Evolutionary conservation across 2,888 invertebrate genomes (phyloP).

Genomic region (Sarcophaga carnaria): DNA sequence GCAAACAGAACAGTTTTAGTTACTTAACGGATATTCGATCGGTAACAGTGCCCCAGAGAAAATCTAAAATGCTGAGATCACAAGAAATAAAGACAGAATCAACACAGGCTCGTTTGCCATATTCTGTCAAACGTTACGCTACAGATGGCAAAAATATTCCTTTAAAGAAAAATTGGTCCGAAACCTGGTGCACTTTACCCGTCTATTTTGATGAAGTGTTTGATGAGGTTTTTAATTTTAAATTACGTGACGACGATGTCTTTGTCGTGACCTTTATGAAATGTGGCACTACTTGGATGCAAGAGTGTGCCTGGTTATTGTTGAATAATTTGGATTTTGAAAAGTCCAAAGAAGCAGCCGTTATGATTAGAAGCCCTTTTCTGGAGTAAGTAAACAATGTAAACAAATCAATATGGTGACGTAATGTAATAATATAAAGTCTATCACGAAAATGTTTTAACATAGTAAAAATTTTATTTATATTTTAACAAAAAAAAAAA

Average conservation of each 20-base stretch:
- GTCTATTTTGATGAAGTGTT: neutral
- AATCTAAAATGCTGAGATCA: too few species aligned
- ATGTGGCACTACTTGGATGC: slow-evolving; percentile 74
- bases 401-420: too few species aligned
- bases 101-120: neutral
- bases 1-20: too few species aligned
- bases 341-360: slow-evolving; percentile 43
- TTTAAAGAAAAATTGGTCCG: slow-evolving; percentile 64
- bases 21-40: too few species aligned
- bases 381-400: slow-evolving; percentile 68
- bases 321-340: slow-evolving; percentile 72
- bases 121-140: slow-evolving; percentile 33
- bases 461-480: too few species aligned
- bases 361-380: slow-evolving; percentile 45
- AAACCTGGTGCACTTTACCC: slow-evolving; percentile 64
- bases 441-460: too few species aligned
- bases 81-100: too few species aligned
- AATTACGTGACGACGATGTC: slow-evolving; percentile 70
- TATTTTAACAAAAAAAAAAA: too few species aligned
- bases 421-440: too few species aligned
- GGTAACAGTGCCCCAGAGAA: too few species aligned
- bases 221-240: slow-evolving; percentile 61
- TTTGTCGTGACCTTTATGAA: slow-evolving; percentile 72
- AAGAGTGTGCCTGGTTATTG: slow-evolving; percentile 73
- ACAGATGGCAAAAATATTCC: slow-evolving; percentile 59